Base-by-base conservation (phyloP, 2,888 invertebrate species). In the Miltochrista miniata region DNA sequence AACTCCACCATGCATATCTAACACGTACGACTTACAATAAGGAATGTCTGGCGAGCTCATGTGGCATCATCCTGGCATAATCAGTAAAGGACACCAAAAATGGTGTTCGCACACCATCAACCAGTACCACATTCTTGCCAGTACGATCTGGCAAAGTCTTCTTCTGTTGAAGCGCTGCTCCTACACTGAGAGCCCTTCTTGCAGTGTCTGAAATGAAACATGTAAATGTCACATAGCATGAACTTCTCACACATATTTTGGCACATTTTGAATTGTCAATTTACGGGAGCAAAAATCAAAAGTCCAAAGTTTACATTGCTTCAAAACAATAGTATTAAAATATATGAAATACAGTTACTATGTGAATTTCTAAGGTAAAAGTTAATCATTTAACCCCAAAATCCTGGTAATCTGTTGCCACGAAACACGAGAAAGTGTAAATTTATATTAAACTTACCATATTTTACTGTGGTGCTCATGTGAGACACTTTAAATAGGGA, bases 101-200 rank as follows among this genome's bases (percentile, higher is more conserved):
- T 0, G 99, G 99, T 1, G 98, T 99, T 39, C 99, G 93, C 29
- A 98, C 97, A 47, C 98, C 99, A 87, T 99, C 99, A n/a, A 99
- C 96, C 51, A 98, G 93, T 14, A 99, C 98, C 68, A 99, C 95
- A 93, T 98, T 97, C 81, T 96, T 95, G 51, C 95, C 95, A 0
- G 93, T 93, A 70, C 92, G 93, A 69, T 94, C 94, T 2, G 92
- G 85, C 5, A 94, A 79, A 1, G 91, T 90, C 77, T 93, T 94
- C 72, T 92, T 93, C 58, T 85, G 85, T 43, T 92, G 91, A 36
- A 92, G 72, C 4, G 91, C 87, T 40, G 86, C 85, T 18, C 93
- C 92, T 0, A 93, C 79, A 52, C 93, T 92, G 15, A 93, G 83
- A 5, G 92, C 88, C 37, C 93, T 81, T 9, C 87, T 72, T 8